Conservation (phyloP, 2,113 vertebrate species). For the Sylvicapra grimmia region DNA sequence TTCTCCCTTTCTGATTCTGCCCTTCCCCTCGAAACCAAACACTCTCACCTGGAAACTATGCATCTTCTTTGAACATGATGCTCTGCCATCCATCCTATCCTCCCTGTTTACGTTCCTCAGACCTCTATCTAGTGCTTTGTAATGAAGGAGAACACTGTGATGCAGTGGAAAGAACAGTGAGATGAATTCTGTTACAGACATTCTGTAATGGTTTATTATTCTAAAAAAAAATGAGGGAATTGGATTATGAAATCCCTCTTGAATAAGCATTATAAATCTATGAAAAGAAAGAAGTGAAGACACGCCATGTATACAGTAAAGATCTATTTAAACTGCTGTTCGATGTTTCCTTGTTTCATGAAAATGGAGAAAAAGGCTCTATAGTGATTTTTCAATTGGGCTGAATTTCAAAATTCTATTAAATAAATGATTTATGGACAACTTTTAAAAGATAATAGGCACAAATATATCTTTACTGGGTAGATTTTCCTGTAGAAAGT, state of each 20-base stretch:
- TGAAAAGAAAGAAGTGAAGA: neutral
- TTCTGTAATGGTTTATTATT: neutral
- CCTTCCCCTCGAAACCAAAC: slow-evolving; percentile 59
- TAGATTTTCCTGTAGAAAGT: neutral
- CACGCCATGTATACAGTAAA: neutral
- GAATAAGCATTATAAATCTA: neutral
- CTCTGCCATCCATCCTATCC: neutral
- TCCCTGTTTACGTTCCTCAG: slow-evolving; percentile 26
- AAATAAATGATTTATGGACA: neutral
- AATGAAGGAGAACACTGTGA: slow-evolving; percentile 44
- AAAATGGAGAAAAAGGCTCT: slow-evolving; percentile 2
- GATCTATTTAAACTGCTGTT: neutral
- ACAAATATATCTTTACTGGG: neutral
- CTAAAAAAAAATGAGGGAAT: neutral
- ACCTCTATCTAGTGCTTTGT: slow-evolving; percentile 25
- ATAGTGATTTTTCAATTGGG: neutral
- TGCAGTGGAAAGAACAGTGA: slow-evolving; percentile 53
- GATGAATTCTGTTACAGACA: neutral
- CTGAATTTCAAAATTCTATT: neutral
- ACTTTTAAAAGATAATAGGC: neutral
- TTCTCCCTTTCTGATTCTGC: slow-evolving; percentile 12
- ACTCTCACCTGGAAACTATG: slow-evolving; percentile 73
- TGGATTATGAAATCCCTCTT: neutral
- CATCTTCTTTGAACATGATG: neutral
- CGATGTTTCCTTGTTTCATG: neutral